Conservation (phyloP, 2,113 vertebrate species). For the Neofelis nebulosa region DNA sequence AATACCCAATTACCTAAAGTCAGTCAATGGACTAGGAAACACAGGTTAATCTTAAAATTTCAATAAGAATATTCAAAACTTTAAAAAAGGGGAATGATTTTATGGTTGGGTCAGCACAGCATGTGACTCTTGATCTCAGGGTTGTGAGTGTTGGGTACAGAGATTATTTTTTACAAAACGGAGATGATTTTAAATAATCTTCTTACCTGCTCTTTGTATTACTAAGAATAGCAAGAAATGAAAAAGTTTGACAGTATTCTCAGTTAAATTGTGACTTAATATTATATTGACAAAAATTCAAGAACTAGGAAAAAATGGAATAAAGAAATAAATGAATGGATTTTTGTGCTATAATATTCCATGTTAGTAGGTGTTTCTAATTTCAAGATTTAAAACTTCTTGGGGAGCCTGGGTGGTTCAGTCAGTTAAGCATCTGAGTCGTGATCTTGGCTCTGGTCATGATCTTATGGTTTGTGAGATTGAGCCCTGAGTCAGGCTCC, state of each 20-base stretch:
- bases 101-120: neutral
- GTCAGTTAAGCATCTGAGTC: no score
- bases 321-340: neutral
- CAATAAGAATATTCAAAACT: neutral
- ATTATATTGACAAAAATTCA: constrained; percentile 24
- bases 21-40: neutral
- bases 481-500: no score
- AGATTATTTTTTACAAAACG: neutral
- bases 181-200: neutral
- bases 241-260: neutral
- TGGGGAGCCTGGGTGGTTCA: no score
- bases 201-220: neutral
- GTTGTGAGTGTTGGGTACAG: neutral
- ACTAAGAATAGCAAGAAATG: neutral
- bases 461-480: no score
- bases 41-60: constrained; percentile 5
- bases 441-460: no score
- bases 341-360: neutral
- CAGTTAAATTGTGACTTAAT: neutral
- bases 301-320: neutral
- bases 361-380: neutral
- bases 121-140: neutral
- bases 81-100: neutral
- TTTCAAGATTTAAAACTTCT: neutral
- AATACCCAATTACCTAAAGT: neutral